Conservation (phyloP, 2,113 vertebrate genomes). For the Sprattus sprattus region DNA sequence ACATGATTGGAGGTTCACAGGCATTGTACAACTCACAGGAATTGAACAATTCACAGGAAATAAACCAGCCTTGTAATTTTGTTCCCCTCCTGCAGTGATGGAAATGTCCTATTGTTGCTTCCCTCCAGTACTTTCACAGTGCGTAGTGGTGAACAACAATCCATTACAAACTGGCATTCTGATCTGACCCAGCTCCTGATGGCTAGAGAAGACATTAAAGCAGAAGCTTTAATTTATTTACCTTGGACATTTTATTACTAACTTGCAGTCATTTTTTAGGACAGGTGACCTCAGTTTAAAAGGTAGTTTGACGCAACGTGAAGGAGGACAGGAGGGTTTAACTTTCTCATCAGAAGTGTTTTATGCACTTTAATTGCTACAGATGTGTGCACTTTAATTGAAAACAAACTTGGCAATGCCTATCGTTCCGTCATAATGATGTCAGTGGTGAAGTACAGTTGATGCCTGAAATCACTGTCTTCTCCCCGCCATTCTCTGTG, state of each 20-base stretch:
- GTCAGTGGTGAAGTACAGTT: too few relatives aligned
- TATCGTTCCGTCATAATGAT: too few relatives aligned
- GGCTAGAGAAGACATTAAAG: neutral
- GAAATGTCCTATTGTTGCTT: neutral
- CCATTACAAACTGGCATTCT: neutral
- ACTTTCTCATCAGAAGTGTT: neutral
- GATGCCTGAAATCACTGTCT: too few relatives aligned
- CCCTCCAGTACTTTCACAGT: neutral
- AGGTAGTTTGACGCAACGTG: neutral
- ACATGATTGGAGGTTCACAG: neutral
- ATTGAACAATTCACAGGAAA: conserved; percentile 1
- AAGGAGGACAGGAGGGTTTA: neutral
- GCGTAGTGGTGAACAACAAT: neutral
- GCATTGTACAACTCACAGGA: neutral
- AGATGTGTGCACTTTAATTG: neutral
- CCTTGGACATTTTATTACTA: neutral
- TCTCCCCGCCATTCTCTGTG: neutral
- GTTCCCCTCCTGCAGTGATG: neutral
- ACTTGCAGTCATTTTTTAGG: neutral
- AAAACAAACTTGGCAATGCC: neutral
- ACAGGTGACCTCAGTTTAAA: neutral
- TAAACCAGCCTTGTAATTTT: neutral
- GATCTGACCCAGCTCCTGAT: neutral
- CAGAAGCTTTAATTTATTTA: neutral
- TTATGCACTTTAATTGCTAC: neutral